Percentiles rank a stretch among this genome's conserved stretches.
Evolutionary conservation across 2,888 invertebrate species (phyloP).

Genomic region (Plebejus argus): DNA sequence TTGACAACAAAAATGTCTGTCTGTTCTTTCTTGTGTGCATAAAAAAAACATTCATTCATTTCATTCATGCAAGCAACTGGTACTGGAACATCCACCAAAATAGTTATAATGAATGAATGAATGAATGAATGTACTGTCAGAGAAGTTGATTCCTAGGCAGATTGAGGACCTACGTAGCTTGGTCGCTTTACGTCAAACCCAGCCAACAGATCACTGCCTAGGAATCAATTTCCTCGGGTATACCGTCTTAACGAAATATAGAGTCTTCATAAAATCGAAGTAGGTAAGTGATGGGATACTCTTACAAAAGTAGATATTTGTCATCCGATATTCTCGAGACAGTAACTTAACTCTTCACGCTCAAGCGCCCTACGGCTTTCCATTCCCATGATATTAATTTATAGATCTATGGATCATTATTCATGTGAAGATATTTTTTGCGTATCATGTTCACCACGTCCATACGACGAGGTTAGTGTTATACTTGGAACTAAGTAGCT

Average conservation of each 20-base stretch:
- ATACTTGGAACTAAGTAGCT: neutral
- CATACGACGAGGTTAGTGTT: neutral
- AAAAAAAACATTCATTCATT: too few relatives aligned
- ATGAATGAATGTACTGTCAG: too few relatives aligned
- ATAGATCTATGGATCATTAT: constrained; percentile 7
- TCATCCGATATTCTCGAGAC: constrained; percentile 54
- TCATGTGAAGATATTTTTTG: neutral
- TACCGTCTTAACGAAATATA: neutral
- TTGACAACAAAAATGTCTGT: too few relatives aligned
- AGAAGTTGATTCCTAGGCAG: too few relatives aligned
- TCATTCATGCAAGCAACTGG: too few relatives aligned
- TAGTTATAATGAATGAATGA: too few relatives aligned
- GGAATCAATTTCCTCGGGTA: too few relatives aligned
- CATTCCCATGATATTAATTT: constrained; percentile 53
- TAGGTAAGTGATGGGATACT: neutral
- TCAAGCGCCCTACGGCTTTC: constrained; percentile 59
- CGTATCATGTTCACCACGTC: constrained; percentile 4
- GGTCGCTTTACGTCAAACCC: too few relatives aligned
- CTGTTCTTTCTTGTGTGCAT: too few relatives aligned
- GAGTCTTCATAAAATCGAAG: neutral
- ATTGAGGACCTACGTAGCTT: too few relatives aligned
- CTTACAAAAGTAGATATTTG: constrained; percentile 40
- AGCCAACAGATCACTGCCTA: too few relatives aligned
- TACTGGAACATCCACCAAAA: too few relatives aligned
- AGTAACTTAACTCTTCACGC: constrained; percentile 64